Conservation (phyloP, 2,113 vertebrate genomes). For the Tyrannus savana region DNA sequence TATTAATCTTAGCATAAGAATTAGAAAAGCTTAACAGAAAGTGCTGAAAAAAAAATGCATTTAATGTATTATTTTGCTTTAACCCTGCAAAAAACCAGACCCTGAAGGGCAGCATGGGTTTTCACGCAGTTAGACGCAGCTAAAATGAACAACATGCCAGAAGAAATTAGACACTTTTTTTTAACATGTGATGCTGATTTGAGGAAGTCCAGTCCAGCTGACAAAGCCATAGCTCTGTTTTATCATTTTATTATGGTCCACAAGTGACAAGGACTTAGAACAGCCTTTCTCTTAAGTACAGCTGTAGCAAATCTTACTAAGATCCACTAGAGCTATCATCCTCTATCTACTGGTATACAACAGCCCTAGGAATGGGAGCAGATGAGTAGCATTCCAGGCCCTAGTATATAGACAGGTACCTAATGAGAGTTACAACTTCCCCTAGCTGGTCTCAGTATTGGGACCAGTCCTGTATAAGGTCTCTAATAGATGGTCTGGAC, state of each 20-base stretch:
- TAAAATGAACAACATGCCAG: background rate
- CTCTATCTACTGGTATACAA: accelerated
- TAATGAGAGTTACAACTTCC: background rate
- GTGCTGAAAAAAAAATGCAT: background rate
- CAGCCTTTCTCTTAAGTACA: background rate
- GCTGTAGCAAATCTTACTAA: background rate
- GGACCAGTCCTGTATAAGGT: background rate
- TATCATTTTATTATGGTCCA: background rate
- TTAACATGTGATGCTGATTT: background rate
- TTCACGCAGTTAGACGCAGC: background rate
- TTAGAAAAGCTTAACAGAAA: background rate
- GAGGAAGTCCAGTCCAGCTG: background rate
- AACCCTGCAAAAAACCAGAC: background rate
- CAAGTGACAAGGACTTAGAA: background rate
- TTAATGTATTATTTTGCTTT: background rate
- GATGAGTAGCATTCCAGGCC: background rate
- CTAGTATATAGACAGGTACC: background rate
- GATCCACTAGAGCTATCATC: background rate
- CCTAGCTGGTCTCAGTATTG: background rate
- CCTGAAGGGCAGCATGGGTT: background rate
- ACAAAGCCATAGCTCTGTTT: background rate
- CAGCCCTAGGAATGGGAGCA: background rate
- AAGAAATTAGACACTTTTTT: background rate
- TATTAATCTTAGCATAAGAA: background rate
- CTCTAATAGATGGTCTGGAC: background rate